Evolutionary conservation across 2,797 vertebrate genomes (phyloP).

Genomic region (Balearica regulorum): DNA sequence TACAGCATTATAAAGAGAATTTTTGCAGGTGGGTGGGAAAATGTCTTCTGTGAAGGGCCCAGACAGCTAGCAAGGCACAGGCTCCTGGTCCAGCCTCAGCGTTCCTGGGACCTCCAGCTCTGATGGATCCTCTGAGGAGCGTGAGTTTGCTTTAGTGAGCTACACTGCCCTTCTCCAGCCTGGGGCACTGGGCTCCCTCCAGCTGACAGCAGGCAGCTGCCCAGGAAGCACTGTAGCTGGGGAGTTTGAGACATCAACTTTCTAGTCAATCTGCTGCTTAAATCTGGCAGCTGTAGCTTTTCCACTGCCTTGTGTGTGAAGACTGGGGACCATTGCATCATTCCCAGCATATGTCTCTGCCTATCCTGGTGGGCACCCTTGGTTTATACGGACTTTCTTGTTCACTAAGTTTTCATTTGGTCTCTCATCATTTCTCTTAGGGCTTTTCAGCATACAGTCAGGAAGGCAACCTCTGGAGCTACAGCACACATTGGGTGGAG

Average conservation of each 20-base stretch:
- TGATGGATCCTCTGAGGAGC: accelerated
- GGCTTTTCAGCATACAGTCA: not conserved
- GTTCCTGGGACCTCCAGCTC: not conserved
- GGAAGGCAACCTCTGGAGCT: not conserved
- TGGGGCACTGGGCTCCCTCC: not conserved
- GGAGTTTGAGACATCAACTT: not conserved
- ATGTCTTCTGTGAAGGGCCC: not conserved
- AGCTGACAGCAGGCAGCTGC: not conserved
- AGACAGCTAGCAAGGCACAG: not conserved
- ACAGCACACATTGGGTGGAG: not conserved
- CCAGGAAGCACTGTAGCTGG: not conserved
- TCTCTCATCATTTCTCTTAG: not conserved
- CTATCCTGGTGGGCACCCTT: not conserved
- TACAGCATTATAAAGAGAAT: not conserved
- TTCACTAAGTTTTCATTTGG: not conserved
- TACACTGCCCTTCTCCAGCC: not conserved
- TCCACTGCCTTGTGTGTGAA: not conserved
- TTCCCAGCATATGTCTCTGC: not conserved
- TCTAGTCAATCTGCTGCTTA: not conserved
- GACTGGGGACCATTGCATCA: not conserved
- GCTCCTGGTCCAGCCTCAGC: not conserved
- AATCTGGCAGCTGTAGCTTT: not conserved
- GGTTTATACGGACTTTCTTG: not conserved
- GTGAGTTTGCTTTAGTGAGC: not conserved
- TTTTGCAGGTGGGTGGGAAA: not conserved